Evolutionary conservation across 2,797 vertebrate genomes (phyloP).

Genomic region (Catostomus latipinnis): DNA sequence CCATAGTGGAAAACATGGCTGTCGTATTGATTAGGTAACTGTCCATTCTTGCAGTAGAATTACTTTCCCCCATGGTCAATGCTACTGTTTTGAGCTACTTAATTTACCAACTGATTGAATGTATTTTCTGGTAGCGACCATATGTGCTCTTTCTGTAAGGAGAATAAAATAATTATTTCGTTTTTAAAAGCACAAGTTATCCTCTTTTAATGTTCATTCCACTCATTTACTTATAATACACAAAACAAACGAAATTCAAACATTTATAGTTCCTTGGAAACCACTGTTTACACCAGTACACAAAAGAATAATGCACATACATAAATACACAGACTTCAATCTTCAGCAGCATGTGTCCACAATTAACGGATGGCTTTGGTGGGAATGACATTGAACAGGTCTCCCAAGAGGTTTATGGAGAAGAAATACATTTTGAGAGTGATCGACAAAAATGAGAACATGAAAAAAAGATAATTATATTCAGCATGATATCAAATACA

Average conservation of each 20-base stretch:
- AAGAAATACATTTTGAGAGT: not conserved
- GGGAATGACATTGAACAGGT: not conserved
- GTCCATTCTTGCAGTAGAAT: not conserved
- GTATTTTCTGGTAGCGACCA: not conserved
- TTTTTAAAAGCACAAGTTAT: not conserved
- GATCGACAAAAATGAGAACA: conserved; percentile 8
- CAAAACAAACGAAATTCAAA: not conserved
- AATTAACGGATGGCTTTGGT: too few species aligned
- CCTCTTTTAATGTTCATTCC: not conserved
- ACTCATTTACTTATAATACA: conserved; percentile 13
- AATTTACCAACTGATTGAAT: not conserved
- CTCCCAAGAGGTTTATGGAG: conserved; percentile 15
- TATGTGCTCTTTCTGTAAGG: too few species aligned
- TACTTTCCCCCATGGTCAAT: not conserved
- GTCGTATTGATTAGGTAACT: not conserved
- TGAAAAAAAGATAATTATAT: not conserved
- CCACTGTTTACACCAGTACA: conserved; percentile 19
- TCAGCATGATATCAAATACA: too few species aligned
- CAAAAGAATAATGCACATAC: conserved; percentile 11
- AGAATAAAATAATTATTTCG: not conserved
- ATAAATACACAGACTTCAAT: not conserved
- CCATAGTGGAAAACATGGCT: not conserved
- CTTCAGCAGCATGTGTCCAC: too few species aligned
- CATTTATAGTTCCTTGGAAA: conserved; percentile 5
- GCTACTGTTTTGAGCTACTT: not conserved